Evolutionary conservation across 1,140 invertebrate genomes (phyloP).

Genomic region (Prorops nasuta): DNA sequence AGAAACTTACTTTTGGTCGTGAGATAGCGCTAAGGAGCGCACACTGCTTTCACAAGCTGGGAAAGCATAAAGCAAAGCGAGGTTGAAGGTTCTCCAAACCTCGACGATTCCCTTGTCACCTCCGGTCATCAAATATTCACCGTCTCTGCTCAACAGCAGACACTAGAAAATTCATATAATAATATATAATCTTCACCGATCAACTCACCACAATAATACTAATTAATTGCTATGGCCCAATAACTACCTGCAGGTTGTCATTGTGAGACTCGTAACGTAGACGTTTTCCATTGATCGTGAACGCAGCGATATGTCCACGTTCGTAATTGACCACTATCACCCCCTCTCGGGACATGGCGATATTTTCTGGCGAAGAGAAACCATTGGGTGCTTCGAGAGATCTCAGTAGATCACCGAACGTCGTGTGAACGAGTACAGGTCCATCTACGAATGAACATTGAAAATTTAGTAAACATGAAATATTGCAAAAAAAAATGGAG

Average conservation of each 20-base stretch:
- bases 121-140: conserved; percentile 96
- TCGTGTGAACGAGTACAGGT: conserved; percentile 95
- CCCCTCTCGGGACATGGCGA: conserved; percentile 94
- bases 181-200: not conserved
- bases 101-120: conserved; percentile 96
- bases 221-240: no score
- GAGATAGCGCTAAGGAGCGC: conserved; percentile 87
- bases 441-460: conserved; percentile 66
- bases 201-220: not conserved
- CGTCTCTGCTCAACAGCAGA: conserved; percentile 91
- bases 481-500: not conserved
- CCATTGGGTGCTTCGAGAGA: conserved; percentile 80
- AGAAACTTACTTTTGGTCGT: conserved; percentile 87
- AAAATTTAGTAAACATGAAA: conserved; percentile 5
- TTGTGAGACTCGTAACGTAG: conserved; percentile 87
- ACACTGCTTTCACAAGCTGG: conserved; percentile 94
- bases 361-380: conserved; percentile 84
- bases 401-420: conserved; percentile 94
- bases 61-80: conserved; percentile 95
- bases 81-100: conserved; percentile 96
- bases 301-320: conserved; percentile 87
- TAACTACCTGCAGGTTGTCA: conserved; percentile 86
- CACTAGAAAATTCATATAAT: conserved; percentile 63
- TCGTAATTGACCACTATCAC: conserved; percentile 93
- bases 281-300: conserved; percentile 87